Evolutionary conservation across 2,888 invertebrate species (phyloP), one percentile per base, ranked within the genome.

Genomic region (Tipula helvola): DNA sequence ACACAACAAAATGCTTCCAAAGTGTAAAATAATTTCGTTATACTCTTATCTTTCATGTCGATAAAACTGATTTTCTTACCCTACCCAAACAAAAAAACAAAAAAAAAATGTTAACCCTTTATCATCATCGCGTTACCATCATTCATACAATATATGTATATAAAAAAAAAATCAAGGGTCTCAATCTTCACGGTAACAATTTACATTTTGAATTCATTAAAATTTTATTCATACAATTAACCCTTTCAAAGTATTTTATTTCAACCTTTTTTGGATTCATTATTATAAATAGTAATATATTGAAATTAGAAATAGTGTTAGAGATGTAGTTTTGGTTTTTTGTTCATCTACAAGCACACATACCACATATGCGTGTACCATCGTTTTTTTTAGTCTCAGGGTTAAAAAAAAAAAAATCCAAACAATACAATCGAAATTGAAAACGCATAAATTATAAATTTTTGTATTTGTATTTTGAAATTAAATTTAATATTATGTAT

Each of bases 311-410:
- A 71, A 71, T 71, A 71, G 71, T 71, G 71, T 71, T 71, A 28
- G 71, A 71, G 71, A 71, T 71, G 71, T 28, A 28, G 10, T 71
- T 10, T 71, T 71, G 2, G 18, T 71, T 16, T 52, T 52, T n/a
- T 52, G 16, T 16, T 52, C 16, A 44, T 44, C 4, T 71, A 71
- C 28, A 2, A 71, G 71, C 18, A 8, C 71, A 71, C 71, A 71
- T 71, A 71, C 71, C 71, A 71, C 71, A 71, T 71, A 71, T 71
- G 71, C 71, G 71, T 71, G 71, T 71, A 71, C 71, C 71, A 71
- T 71, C 71, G 71, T 28, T 71, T 71, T 71, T 71, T 71, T 71
- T 71, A 71, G 71, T 71, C 71, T 28, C 71, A 71, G 71, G 71
- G 71, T 71, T 28, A 71, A 28, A 71, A 10, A 71, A 71, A 28